A percentile compares a stretch with the other conserved stretches of the same genome.
phyloP scores from a whole-genome alignment of 2,113 vertebrate species.

The Vulpes lagopus region DNA sequence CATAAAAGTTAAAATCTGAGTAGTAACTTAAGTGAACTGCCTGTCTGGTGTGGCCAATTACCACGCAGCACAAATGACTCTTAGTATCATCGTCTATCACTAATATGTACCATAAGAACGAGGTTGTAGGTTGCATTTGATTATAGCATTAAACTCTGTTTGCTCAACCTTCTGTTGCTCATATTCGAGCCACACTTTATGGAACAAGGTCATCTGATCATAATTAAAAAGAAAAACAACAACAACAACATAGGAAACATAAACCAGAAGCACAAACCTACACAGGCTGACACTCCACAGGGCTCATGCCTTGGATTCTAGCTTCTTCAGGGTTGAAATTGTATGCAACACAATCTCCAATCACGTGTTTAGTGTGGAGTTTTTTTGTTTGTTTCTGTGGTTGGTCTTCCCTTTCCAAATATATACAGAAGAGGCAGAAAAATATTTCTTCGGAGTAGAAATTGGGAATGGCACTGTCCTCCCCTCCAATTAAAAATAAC shows the following conservation, averaged over 20 bases:
- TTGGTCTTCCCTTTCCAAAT: constrained; percentile 22
- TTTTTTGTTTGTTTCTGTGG: background rate
- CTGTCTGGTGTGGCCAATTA: background rate
- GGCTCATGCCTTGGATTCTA: background rate
- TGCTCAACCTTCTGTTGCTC: constrained; percentile 63
- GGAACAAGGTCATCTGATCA: constrained; percentile 49
- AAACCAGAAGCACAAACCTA: background rate
- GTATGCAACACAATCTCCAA: too few species aligned
- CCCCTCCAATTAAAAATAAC: constrained; percentile 58
- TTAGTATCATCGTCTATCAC: background rate
- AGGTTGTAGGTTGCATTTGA: constrained; percentile 16
- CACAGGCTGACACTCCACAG: rapidly evolving
- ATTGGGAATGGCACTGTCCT: constrained; percentile 13
- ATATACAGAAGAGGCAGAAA: background rate
- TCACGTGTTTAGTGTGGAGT: too few species aligned
- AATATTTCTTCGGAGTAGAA: constrained; percentile 25
- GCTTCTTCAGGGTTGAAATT: background rate
- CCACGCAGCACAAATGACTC: background rate
- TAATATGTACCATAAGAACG: background rate
- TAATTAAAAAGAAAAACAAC: constrained; percentile 55
- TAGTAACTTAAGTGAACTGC: background rate
- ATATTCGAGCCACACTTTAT: background rate
- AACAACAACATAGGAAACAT: background rate
- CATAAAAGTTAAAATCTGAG: background rate
- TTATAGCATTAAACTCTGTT: constrained; percentile 44